Conservation (phyloP, 2,888 invertebrate genomes). For the Epiperipatus broadwayi region DNA sequence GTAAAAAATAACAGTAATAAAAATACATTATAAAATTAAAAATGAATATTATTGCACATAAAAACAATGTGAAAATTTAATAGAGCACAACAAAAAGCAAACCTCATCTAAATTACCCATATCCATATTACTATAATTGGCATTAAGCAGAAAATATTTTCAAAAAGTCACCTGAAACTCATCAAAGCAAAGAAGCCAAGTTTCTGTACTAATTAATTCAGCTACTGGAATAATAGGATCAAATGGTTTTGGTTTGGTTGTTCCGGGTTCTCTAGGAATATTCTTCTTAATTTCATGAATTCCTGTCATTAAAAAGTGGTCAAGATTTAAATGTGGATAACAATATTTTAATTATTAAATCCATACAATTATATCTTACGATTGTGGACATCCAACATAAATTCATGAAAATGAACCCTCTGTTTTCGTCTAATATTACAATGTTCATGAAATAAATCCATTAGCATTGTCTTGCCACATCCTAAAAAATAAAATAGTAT, state of each 20-base stretch:
- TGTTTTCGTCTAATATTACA: slow-evolving; percentile 34
- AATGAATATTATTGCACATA: no score
- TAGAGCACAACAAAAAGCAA: no score
- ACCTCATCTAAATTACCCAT: no score
- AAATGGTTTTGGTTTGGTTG: slow-evolving; percentile 46
- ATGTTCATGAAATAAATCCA: slow-evolving; percentile 87
- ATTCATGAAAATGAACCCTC: slow-evolving; percentile 86
- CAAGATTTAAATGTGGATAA: not conserved
- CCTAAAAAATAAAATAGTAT: slow-evolving; percentile 30
- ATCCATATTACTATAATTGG: no score
- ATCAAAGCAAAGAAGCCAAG: slow-evolving; percentile 90
- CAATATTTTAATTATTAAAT: not conserved
- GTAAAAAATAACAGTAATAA: no score
- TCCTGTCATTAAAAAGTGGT: slow-evolving; percentile 28
- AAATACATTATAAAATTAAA: no score
- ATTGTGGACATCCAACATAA: slow-evolving; percentile 86
- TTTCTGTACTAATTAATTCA: slow-evolving; percentile 55
- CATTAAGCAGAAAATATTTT: no score
- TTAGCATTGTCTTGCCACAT: slow-evolving; percentile 94
- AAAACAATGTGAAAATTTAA: no score
- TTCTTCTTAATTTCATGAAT: slow-evolving; percentile 63
- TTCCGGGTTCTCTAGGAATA: slow-evolving; percentile 26
- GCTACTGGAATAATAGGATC: slow-evolving; percentile 93
- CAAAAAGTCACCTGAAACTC: slow-evolving; percentile 92
- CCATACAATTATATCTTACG: slow-evolving; percentile 23